phyloP scores from a whole-genome alignment of 2,888 invertebrate species.

The Lacanobia wlatinum region DNA sequence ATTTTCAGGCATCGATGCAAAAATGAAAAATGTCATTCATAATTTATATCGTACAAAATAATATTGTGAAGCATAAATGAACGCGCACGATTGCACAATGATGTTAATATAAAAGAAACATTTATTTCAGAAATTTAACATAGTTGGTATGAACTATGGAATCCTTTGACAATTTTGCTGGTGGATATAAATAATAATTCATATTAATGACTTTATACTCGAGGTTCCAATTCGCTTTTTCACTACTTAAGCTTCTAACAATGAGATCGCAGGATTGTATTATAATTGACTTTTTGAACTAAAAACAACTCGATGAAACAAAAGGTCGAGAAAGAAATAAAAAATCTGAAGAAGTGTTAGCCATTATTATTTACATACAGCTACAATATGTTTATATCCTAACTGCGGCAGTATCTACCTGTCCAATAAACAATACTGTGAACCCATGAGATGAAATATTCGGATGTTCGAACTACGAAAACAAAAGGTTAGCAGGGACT shows the following conservation, averaged over 20 bases:
- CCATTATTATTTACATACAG: neutral
- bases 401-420: neutral
- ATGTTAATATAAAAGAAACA: neutral
- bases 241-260: constrained; percentile 11
- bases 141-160: neutral
- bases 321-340: constrained; percentile 11
- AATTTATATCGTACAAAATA: constrained; percentile 4
- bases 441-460: constrained; percentile 14
- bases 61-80: constrained; percentile 17
- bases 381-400: neutral
- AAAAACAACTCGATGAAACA: constrained; percentile 15
- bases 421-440: constrained; percentile 1
- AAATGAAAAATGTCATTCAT: neutral
- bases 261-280: constrained; percentile 17
- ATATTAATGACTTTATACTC: neutral
- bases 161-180: neutral
- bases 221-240: constrained; percentile 1
- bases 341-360: constrained; percentile 7
- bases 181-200: neutral
- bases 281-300: constrained; percentile 21
- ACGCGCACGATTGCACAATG: neutral
- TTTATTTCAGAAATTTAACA: constrained; percentile 7
- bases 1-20: neutral
- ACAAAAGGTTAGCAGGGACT: constrained; percentile 20
- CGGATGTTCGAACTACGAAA: neutral